Conservation (phyloP, 2,797 vertebrate species). For the Taenioides sp. region DNA sequence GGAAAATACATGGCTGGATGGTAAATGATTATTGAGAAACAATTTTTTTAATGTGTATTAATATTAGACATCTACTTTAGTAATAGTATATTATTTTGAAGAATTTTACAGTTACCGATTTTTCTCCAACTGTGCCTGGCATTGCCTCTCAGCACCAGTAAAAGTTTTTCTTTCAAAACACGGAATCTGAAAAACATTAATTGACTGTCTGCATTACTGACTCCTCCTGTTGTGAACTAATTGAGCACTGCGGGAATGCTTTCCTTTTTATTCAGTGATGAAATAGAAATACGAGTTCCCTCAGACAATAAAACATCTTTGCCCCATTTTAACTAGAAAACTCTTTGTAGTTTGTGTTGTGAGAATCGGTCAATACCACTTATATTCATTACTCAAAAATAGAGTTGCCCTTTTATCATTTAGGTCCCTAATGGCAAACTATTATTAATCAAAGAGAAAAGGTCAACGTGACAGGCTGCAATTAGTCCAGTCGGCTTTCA, state of each 20-base stretch:
- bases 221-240: constrained; percentile 53
- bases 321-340: constrained; percentile 29
- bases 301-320: constrained; percentile 35
- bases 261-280: constrained; percentile 48
- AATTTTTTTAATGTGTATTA: too few relatives aligned
- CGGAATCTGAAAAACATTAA: constrained; percentile 30
- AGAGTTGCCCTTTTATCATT: constrained; percentile 55
- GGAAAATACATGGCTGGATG: too few relatives aligned
- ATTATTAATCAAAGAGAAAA: constrained; percentile 79
- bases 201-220: constrained; percentile 43
- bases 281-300: constrained; percentile 53
- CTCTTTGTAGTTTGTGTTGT: constrained; percentile 7
- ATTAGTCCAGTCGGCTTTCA: constrained; percentile 78
- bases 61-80: too few relatives aligned
- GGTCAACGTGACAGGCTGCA: constrained; percentile 67
- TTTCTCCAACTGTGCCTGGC: constrained; percentile 14
- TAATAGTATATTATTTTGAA: not conserved
- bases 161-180: constrained; percentile 34
- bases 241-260: constrained; percentile 52
- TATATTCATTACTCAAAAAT: constrained; percentile 64
- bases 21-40: too few relatives aligned
- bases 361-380: constrained; percentile 56
- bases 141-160: constrained; percentile 15
- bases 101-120: not conserved
- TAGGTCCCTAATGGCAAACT: constrained; percentile 49